phyloP scores from a whole-genome alignment of 2,113 vertebrate species.

The Alectura lathami region DNA sequence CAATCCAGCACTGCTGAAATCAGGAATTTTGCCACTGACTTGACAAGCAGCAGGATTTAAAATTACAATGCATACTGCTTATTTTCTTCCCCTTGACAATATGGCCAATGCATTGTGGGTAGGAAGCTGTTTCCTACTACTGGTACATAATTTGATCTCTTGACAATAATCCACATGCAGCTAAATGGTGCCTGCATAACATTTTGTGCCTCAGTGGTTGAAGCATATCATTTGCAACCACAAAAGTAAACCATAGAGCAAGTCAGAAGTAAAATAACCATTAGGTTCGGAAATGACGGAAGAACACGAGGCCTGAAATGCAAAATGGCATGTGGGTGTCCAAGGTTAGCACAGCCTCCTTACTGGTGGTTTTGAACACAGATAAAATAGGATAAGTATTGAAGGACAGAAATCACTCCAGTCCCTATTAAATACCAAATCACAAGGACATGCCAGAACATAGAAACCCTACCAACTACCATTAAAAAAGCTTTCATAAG shows the following conservation, averaged over 20 bases:
- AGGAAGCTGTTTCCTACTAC: constrained; percentile 26
- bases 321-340: background rate
- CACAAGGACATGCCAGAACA: background rate
- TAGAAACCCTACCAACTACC: background rate
- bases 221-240: constrained; percentile 15
- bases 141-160: constrained; percentile 56
- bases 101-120: constrained; percentile 21
- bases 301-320: background rate
- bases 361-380: background rate
- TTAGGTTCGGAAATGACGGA: background rate
- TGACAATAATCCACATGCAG: constrained; percentile 47
- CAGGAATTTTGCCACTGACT: constrained; percentile 46
- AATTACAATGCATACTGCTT: constrained; percentile 39
- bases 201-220: constrained; percentile 54
- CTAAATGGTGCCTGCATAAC: constrained; percentile 14
- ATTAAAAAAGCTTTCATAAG: background rate
- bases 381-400: background rate
- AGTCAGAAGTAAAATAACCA: constrained; percentile 17
- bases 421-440: background rate
- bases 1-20: constrained; percentile 21
- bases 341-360: background rate
- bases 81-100: constrained; percentile 48
- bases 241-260: constrained; percentile 22
- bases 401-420: background rate
- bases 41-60: constrained; percentile 49